Evolutionary conservation across 2,797 vertebrate genomes (phyloP).

Genomic region (Pristis pectinata): DNA sequence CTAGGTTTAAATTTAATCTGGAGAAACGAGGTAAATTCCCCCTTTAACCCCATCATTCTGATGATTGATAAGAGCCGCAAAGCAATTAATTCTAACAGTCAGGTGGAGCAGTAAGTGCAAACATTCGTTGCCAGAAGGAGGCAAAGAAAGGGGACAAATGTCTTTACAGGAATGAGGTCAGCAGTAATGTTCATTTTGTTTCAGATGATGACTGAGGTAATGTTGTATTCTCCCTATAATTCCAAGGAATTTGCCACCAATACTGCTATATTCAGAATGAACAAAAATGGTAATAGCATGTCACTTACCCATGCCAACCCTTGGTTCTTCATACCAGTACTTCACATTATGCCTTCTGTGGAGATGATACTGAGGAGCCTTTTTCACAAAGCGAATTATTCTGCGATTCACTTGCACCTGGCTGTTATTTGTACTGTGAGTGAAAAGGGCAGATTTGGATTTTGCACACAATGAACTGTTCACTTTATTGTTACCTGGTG

Average conservation of each 20-base stretch:
- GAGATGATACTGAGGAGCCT: not conserved
- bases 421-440: not conserved
- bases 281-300: not conserved
- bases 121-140: not conserved
- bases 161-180: not conserved
- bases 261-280: not conserved
- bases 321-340: conserved; percentile 30
- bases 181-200: not conserved
- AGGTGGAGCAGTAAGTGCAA: not conserved
- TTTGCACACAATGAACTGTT: not conserved
- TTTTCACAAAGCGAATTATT: not conserved
- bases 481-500: not conserved
- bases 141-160: not conserved
- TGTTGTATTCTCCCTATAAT: not conserved
- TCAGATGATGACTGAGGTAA: not conserved
- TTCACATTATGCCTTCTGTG: conserved; percentile 11
- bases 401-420: not conserved
- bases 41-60: not conserved
- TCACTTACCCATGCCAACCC: not conserved
- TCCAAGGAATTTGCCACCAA: not conserved
- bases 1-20: not conserved
- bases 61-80: not conserved
- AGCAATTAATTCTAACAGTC: not conserved
- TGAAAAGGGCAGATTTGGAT: not conserved
- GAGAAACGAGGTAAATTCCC: not conserved